These are phyloP conservation scores for Xiphophorus hellerii DNA, from an alignment of 2,113 vertebrate genomes.

Conservation along the genomic window DNA sequence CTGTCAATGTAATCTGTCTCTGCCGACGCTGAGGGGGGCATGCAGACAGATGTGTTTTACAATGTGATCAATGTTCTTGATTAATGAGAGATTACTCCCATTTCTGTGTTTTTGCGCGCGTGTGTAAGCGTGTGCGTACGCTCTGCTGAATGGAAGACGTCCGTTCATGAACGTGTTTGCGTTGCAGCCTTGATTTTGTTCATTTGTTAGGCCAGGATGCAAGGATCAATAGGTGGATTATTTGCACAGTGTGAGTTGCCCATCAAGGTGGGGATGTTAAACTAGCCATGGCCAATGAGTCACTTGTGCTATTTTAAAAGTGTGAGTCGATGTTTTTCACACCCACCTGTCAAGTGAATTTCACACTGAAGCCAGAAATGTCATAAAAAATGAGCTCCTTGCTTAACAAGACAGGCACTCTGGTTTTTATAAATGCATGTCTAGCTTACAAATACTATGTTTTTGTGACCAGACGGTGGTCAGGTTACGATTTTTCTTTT, in stretches of 20 bases:
- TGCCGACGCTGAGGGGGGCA: constrained; percentile 28
- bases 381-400: background rate
- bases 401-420: background rate
- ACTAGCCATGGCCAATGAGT: constrained; percentile 27
- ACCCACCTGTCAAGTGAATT: constrained; percentile 17
- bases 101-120: background rate
- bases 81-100: constrained; percentile 63
- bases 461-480: background rate
- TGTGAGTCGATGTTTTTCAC: constrained; percentile 10
- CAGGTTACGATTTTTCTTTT: background rate
- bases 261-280: constrained; percentile 42
- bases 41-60: constrained; percentile 59
- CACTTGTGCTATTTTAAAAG: constrained; percentile 24
- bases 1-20: constrained; percentile 51
- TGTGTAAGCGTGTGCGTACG: background rate
- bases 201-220: constrained; percentile 46
- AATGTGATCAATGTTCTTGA: constrained; percentile 70
- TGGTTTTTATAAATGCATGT: background rate
- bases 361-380: constrained; percentile 13
- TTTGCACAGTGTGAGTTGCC: constrained; percentile 44
- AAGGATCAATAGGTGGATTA: constrained; percentile 62
- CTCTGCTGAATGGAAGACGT: constrained; percentile 1
- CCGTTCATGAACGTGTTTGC: constrained; percentile 33
- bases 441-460: background rate
- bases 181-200: constrained; percentile 57